A percentile compares a stretch with the other conserved stretches of the same genome.
Evolutionary conservation across 2,888 invertebrate species (phyloP).

Genomic region (Catocala sponsa): DNA sequence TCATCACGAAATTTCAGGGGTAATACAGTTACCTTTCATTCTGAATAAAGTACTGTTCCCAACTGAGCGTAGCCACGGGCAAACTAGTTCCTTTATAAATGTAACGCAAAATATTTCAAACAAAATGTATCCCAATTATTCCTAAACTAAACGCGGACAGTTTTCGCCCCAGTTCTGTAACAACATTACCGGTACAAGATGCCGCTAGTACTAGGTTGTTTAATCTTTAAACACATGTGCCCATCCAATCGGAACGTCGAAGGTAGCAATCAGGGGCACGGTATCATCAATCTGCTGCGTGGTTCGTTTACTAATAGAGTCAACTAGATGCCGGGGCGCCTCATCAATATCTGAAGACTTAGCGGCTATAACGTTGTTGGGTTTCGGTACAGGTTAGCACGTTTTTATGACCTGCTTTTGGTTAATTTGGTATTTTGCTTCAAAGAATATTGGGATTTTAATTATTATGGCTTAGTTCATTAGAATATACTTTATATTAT

Average conservation of each 20-base stretch:
- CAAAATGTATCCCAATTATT: no score
- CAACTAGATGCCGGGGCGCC: slow-evolving; percentile 42
- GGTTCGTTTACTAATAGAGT: slow-evolving; percentile 63
- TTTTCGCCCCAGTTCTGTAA: background rate
- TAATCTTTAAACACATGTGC: slow-evolving; percentile 49
- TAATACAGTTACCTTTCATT: no score
- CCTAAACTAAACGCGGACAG: no score
- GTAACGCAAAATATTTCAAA: no score
- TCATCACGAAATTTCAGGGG: no score
- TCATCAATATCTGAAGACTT: slow-evolving; percentile 40
- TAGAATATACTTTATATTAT: no score
- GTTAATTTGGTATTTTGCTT: background rate
- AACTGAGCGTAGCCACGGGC: no score
- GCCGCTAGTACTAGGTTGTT: slow-evolving; percentile 22
- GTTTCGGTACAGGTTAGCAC: background rate
- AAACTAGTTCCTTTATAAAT: no score
- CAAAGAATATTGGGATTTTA: no score
- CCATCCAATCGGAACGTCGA: slow-evolving; percentile 47
- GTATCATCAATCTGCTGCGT: slow-evolving; percentile 55
- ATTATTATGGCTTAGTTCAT: no score
- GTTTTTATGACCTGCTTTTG: background rate
- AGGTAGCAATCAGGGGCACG: slow-evolving; percentile 49
- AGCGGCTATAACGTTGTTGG: background rate
- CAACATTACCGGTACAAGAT: background rate
- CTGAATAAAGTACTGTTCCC: no score